A percentile compares a stretch with the other conserved stretches of the same genome.
Evolutionary conservation across 2,797 vertebrate species (phyloP).

Genomic region (Gila robusta): DNA sequence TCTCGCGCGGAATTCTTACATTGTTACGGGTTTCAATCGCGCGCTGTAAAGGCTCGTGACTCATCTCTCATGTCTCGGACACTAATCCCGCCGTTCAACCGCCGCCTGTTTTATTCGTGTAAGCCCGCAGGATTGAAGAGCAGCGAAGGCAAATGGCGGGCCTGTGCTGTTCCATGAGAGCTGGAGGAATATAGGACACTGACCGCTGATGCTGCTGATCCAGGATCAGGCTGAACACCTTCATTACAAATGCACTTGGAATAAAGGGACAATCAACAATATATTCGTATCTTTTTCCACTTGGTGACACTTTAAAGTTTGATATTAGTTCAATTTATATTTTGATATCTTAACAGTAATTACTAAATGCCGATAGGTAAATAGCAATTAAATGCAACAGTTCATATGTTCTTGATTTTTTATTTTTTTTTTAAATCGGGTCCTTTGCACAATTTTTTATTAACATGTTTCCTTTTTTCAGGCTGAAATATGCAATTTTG

Average conservation of each 20-base stretch:
- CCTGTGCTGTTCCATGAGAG: conserved; percentile 71
- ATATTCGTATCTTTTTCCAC: neutral
- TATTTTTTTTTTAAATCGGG: neutral
- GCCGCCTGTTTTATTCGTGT: conserved; percentile 59
- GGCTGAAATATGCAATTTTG: neutral
- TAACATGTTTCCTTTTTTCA: neutral
- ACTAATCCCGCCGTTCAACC: conserved; percentile 71
- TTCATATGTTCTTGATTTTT: neutral
- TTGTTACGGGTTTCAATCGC: conserved; percentile 49
- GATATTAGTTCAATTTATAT: neutral
- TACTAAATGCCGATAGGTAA: neutral
- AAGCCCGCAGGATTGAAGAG: conserved; percentile 71
- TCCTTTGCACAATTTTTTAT: neutral
- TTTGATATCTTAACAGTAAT: neutral
- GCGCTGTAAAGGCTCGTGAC: conserved; percentile 62
- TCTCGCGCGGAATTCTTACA: conserved; percentile 54
- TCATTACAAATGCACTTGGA: conserved; percentile 31
- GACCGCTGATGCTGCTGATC: conserved; percentile 51
- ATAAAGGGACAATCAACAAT: conserved; percentile 22
- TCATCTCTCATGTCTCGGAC: conserved; percentile 76
- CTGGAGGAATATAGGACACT: conserved; percentile 60
- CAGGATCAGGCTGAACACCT: conserved; percentile 63
- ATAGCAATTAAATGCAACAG: neutral
- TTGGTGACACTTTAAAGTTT: neutral
- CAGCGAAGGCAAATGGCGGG: conserved; percentile 88